These are phyloP conservation scores for Catocala nupta DNA, from an alignment of 2,888 invertebrate species.

Conservation along the genomic window DNA sequence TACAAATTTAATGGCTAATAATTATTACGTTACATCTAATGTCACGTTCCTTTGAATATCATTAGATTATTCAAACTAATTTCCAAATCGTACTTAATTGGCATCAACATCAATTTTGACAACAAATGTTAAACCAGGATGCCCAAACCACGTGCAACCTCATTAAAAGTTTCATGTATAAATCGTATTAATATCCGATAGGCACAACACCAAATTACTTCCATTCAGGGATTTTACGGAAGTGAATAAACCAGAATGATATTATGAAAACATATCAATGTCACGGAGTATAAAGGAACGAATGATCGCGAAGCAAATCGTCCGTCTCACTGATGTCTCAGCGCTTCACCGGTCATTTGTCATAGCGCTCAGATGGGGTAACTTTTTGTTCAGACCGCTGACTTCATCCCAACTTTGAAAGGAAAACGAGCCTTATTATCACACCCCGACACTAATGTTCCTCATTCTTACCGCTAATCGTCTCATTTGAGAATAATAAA, in stretches of 20 bases:
- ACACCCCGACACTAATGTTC: slow-evolving; percentile 71
- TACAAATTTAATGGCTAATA: no score
- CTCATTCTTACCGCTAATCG: slow-evolving; percentile 66
- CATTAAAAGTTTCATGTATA: slow-evolving; percentile 28
- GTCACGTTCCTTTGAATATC: no score
- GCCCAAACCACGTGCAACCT: slow-evolving; percentile 10
- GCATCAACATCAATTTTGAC: slow-evolving; percentile 19
- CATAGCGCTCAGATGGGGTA: slow-evolving; percentile 81
- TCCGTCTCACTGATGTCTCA: slow-evolving; percentile 72
- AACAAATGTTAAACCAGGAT: slow-evolving; percentile 18
- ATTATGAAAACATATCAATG: slow-evolving; percentile 61
- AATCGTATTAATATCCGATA: slow-evolving; percentile 14
- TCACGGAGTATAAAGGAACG: slow-evolving; percentile 59
- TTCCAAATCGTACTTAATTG: slow-evolving; percentile 22
- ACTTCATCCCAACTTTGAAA: slow-evolving; percentile 80
- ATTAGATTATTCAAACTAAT: slow-evolving; percentile 1
- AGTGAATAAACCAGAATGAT: slow-evolving; percentile 50
- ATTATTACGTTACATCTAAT: no score
- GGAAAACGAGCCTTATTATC: slow-evolving; percentile 76
- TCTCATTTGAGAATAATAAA: slow-evolving; percentile 67
- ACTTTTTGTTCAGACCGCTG: slow-evolving; percentile 82
- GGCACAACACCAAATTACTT: slow-evolving; percentile 8
- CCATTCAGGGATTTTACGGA: slow-evolving; percentile 1
- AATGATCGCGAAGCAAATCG: slow-evolving; percentile 80
- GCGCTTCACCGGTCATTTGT: slow-evolving; percentile 76